phyloP scores from a whole-genome alignment of 2,113 vertebrate species.

The Saguinus midas region DNA sequence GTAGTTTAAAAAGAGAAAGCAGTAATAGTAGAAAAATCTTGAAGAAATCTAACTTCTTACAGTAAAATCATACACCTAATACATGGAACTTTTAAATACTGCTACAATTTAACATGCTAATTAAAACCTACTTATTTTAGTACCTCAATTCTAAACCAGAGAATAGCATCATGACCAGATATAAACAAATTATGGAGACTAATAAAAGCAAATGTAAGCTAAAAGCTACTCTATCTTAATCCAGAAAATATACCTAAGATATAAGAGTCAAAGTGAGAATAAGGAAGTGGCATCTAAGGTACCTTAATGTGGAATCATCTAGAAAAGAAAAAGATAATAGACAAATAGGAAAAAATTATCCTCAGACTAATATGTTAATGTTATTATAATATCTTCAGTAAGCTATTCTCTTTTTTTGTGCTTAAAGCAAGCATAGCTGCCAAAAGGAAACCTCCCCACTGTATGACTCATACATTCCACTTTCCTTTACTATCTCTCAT shows the following conservation, averaged over 20 bases:
- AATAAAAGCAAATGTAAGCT: slow-evolving; percentile 11
- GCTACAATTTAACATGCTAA: not conserved
- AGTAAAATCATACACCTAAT: not conserved
- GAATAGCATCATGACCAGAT: not conserved
- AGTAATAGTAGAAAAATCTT: slow-evolving; percentile 15
- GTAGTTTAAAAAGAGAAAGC: slow-evolving; percentile 11
- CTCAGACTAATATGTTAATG: not conserved
- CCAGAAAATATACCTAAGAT: slow-evolving; percentile 5
- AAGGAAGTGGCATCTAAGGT: slow-evolving; percentile 27
- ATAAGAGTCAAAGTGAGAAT: not conserved
- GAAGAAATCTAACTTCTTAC: not conserved
- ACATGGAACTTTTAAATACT: not conserved
- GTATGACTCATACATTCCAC: slow-evolving; percentile 59
- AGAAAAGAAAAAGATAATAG: slow-evolving; percentile 41
- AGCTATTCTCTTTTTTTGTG: slow-evolving; percentile 6
- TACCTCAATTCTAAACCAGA: not conserved
- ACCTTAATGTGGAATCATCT: not conserved
- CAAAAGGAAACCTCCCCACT: slow-evolving; percentile 46
- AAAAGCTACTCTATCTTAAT: slow-evolving; percentile 4
- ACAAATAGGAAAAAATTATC: not conserved
- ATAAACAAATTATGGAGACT: not conserved
- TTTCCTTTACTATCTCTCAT: slow-evolving; percentile 19
- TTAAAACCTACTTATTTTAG: slow-evolving; percentile 35
- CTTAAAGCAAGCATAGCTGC: slow-evolving; percentile 7
- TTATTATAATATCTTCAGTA: not conserved